Evolutionary conservation across 2,113 vertebrate genomes (phyloP), one percentile per base, ranked within the genome.

Genomic region (Baryphthengus martii): DNA sequence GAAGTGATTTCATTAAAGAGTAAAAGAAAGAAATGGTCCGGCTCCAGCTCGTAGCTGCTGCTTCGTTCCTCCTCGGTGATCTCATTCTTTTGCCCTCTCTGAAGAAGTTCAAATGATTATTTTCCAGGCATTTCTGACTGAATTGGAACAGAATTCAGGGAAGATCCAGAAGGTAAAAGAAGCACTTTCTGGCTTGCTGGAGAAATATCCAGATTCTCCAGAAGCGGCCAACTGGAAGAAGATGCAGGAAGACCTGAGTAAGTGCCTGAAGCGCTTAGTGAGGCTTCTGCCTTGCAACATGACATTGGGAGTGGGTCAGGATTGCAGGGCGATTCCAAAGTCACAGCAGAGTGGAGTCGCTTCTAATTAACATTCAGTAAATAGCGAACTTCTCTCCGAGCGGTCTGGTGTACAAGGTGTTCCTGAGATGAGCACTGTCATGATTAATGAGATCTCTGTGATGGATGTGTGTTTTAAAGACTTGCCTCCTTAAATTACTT

Each of bases 191-290:
- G 98, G 97, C 89, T 98, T 99, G 83, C 97, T 99, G 37, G 95
- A 97, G 79, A 98, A 98, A 91, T 98, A 99, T 45, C 99, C 99
- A 3, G 98, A 99, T 70, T 99, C 99, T 42, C 99, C 99, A 13
- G 99, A 99, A 97, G 98, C 98, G 26, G 98, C 98, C 66, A 98
- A 94, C 71, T 99, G 99, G 99, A 99, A 98, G 96, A 98, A 98
- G 93, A 99, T 99, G 97, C 98, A 99, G 82, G 98, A 98, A 20
- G 99, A 99, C 50, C 98, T 99, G 71, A 98, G 99, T 99, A 98
- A 95, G 98, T 98, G 81, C 88, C 95, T 53, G 58, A 42, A 42
- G 58, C 75, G 15, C 52, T 33, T 79, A 28, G 47, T 13, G 83
- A 35, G 76, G 76, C 40, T 89, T 74, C 91, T 78, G 91, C 81